Conservation (phyloP, 2,113 vertebrate genomes). For the Hirundichthys speculiger region DNA sequence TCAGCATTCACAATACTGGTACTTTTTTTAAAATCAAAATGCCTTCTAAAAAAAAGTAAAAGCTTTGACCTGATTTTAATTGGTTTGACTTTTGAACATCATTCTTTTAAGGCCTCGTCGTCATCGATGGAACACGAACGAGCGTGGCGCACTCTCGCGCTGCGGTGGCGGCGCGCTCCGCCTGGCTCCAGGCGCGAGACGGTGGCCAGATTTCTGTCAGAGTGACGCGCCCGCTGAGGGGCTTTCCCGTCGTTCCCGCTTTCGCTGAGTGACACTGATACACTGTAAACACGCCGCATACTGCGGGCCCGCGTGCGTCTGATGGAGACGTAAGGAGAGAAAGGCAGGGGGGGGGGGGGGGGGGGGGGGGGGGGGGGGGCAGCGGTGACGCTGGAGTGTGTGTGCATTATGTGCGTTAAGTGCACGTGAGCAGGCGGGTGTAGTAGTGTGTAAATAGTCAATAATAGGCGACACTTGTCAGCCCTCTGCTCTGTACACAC, state of each 20-base stretch:
- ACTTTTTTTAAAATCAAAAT: too few species aligned
- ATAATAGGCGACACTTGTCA: slow-evolving; percentile 83
- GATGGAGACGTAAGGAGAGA: slow-evolving; percentile 40
- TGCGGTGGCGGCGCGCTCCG: too few species aligned
- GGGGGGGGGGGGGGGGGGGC: slow-evolving; percentile 1
- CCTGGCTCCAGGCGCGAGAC: slow-evolving; percentile 59
- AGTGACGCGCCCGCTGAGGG: slow-evolving; percentile 74
- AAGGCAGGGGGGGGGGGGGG: slow-evolving; percentile 13
- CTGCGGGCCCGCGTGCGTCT: slow-evolving; percentile 40
- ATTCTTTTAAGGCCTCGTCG: background rate
- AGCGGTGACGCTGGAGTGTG: slow-evolving; percentile 3
- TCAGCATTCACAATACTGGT: too few species aligned
- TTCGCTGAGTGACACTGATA: slow-evolving; percentile 77
- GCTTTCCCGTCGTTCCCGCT: slow-evolving; percentile 66
- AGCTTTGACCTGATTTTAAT: too few species aligned
- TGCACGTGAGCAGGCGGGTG: slow-evolving; percentile 68
- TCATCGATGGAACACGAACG: too few species aligned
- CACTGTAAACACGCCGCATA: slow-evolving; percentile 55
- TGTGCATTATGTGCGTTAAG: slow-evolving; percentile 45
- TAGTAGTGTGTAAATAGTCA: slow-evolving; percentile 81
- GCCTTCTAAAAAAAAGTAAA: too few species aligned
- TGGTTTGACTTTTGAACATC: too few species aligned
- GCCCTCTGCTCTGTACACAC: slow-evolving; percentile 79
- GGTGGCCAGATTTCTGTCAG: slow-evolving; percentile 78
- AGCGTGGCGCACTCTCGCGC: too few species aligned